Evolutionary conservation across 2,113 vertebrate species (phyloP).

Genomic region (Dinomys branickii): DNA sequence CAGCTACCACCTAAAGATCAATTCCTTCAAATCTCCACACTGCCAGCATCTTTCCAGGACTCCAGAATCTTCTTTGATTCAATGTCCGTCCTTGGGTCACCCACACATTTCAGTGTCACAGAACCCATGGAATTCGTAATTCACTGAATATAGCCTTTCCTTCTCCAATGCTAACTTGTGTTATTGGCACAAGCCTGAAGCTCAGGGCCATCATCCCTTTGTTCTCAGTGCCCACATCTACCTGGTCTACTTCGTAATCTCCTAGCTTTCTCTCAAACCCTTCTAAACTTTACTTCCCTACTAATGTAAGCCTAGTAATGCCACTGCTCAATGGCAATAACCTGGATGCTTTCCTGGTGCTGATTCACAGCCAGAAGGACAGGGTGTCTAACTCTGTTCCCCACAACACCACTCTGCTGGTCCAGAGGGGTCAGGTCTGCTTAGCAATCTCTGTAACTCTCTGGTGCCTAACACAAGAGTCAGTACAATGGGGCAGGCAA

Average conservation of each 20-base stretch:
- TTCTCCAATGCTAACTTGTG: neutral
- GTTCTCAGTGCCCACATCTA: neutral
- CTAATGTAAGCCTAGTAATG: neutral
- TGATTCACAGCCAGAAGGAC: neutral
- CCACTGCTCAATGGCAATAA: neutral
- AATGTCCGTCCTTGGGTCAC: neutral
- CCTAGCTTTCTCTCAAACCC: neutral
- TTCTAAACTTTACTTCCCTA: neutral
- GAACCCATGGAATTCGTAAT: neutral
- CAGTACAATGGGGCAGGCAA: neutral
- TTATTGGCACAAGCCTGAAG: neutral
- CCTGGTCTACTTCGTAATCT: neutral
- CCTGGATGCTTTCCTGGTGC: neutral
- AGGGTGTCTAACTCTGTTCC: neutral
- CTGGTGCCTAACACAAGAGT: fast-evolving
- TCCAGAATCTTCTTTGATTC: neutral
- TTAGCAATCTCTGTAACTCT: neutral
- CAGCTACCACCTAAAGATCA: neutral
- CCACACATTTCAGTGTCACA: neutral
- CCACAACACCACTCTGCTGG: neutral
- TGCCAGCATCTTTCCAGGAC: neutral
- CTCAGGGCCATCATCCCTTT: neutral
- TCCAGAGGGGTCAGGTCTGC: too few relatives aligned
- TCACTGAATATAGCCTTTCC: neutral
- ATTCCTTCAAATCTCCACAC: neutral